Percentiles rank a stretch among this genome's conserved stretches.
These are phyloP conservation scores for Osmoderma eremita DNA, from an alignment of 2,888 invertebrate genomes.

Conservation along the genomic window DNA sequence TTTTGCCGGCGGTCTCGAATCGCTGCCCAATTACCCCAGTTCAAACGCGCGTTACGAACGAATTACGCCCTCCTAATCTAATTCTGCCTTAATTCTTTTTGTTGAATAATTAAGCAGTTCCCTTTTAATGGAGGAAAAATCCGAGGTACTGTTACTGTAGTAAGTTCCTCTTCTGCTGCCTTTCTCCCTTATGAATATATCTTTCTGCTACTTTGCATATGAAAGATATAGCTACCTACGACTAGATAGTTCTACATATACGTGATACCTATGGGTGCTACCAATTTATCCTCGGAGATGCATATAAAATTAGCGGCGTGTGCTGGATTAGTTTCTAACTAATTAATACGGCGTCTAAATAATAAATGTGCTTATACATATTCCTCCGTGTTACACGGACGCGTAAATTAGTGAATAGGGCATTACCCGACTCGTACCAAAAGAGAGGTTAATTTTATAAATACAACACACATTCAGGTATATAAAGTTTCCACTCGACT, in stretches of 20 bases:
- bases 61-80: conserved; percentile 59
- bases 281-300: background rate
- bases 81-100: conserved; percentile 57
- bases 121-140: conserved; percentile 49
- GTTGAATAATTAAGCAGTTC: conserved; percentile 55
- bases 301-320: conserved; percentile 3
- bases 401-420: background rate
- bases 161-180: too few species aligned
- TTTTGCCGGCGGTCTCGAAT: conserved; percentile 56
- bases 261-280: too few species aligned
- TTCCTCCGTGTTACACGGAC: background rate
- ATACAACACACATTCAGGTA: conserved; percentile 17
- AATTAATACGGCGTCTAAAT: conserved; percentile 17
- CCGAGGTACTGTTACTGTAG: too few species aligned
- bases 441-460: conserved; percentile 10
- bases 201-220: too few species aligned
- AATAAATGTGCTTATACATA: conserved; percentile 6
- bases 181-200: too few species aligned
- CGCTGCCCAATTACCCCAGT: conserved; percentile 60
- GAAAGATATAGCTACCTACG: too few species aligned
- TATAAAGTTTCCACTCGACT: conserved; percentile 33
- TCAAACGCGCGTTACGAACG: conserved; percentile 60
- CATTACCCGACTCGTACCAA: conserved; percentile 1
- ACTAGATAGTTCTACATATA: too few species aligned
- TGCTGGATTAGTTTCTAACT: conserved; percentile 7